Base-by-base conservation (phyloP, 2,888 invertebrate species). In the Pachliopta kotzebuea region DNA sequence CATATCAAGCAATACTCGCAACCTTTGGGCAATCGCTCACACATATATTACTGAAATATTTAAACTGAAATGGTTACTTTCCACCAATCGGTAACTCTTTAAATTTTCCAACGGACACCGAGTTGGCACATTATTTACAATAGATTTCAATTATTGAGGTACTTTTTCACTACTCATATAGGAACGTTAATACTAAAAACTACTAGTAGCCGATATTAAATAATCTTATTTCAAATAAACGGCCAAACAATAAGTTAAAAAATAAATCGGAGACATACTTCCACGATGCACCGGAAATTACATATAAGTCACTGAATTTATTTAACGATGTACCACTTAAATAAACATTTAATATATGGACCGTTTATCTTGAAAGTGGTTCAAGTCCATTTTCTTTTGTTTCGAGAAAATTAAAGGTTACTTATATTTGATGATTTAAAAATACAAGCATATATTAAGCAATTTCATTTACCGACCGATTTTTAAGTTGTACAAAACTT, bases 131-230 rank as follows among this genome's bases (percentile, higher is more conserved):
- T 24, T 23, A 57, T n/a, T n/a, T n/a, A n/a, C n/a, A n/a, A 54
- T 59, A 56, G n/a, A 60, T 66, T 55, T 17, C 31, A 21, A 63
- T 58, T 37, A 65, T 60, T 52, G 64, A 71, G 69, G 69, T 71
- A 73, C 71, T 80, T 77, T 69, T 69, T 75, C 74, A 76, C 73
- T 75, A 73, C 71, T 80, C 78, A 72, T 79, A 85, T 87, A 89
- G 88, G 88, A 89, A 89, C 88, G 80, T 77, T 79, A 77, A 78
- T 73, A 73, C 81, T 84, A 83, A 83, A 37, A 57, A 62, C 70
- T 71, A 72, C 29, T 45, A 63, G 63, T 56, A 60, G 62, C 50
- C 56, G 54, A 63, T 68, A 69, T 63, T 26, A 55, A 49, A 53
- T 66, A 56, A 66, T 49, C 29, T 59, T 63, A 18, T 61, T 49